Percentiles rank a stretch among this genome's conserved stretches.
phyloP scores from a whole-genome alignment of 2,888 invertebrate genomes.

The Pristionchus entomophagus region DNA sequence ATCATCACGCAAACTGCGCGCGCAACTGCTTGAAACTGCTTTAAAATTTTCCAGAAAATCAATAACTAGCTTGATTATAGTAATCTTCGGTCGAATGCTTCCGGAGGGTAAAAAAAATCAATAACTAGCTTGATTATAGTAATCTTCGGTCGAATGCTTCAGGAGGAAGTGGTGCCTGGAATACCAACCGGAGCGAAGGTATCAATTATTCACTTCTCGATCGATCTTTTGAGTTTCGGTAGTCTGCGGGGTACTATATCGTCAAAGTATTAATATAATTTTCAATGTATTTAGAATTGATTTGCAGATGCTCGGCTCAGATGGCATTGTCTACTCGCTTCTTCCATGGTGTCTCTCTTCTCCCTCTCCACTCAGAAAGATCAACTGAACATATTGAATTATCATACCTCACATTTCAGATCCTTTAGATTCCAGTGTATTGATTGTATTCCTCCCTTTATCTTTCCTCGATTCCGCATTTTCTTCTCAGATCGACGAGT shows the following conservation, averaged over 20 bases:
- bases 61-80: not conserved
- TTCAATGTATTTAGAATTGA: too few species aligned
- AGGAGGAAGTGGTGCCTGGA: slow-evolving; percentile 36
- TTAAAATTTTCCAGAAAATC: not conserved
- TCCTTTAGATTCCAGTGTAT: not conserved
- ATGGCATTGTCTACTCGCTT: not conserved
- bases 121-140: not conserved
- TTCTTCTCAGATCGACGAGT: not conserved
- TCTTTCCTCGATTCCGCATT: not conserved
- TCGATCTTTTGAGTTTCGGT: not conserved
- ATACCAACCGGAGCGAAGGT: slow-evolving; percentile 17
- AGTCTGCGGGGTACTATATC: not conserved
- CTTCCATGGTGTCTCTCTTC: not conserved
- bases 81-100: slow-evolving; percentile 15
- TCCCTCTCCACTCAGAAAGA: not conserved
- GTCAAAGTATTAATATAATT: too few species aligned
- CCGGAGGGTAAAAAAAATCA: not conserved
- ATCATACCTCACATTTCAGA: not conserved
- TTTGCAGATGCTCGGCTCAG: slow-evolving; percentile 30
- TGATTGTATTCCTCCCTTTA: not conserved
- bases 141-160: slow-evolving; percentile 8
- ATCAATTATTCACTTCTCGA: not conserved
- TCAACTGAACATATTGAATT: not conserved
- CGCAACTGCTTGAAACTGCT: not conserved
- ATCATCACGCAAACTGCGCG: too few species aligned